Evolutionary conservation across 1,140 invertebrate genomes (phyloP), one percentile per base, ranked within the genome.

Genomic region (Cherax quadricarinatus): DNA sequence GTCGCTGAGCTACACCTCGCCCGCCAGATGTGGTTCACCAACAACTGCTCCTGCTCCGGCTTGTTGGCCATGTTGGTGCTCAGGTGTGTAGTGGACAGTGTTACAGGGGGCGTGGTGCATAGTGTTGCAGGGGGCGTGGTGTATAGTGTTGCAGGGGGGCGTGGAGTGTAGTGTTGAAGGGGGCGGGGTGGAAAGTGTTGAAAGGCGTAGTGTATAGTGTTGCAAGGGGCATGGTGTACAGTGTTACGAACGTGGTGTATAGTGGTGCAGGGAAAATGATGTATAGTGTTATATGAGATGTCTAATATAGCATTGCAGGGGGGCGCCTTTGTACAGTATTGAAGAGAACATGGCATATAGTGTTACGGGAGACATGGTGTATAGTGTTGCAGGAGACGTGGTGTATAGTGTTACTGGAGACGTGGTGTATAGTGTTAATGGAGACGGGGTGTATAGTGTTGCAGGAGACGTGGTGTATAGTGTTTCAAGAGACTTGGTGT

Each of bases 11-110:
- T 49, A 41, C 30, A 41, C 30, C 30, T 41, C 41, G 30, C 16
- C 82, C 57, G 57, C 41, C 83, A 75, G 66, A 87, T 87, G 86
- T 87, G 70, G 86, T 53, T 87, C 86, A 78, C 86, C 86, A 87
- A 87, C 86, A 78, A 53, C 21, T 87, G 86, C 48, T 87, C 86
- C 70, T 87, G 86, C 53, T 87, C 86, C 62, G 73, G 73, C 66
- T 53, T 87, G 48, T 51, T 87, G 75, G 49, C 86, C 70, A 87
- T 87, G 86, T 73, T 87, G 86, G 86, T 87, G 70, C 70, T 87
- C 70, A 87, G 86, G 86, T 87, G 66, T 70, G 66, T 70, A 21
- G 14, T 5, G 66, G 0, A 70, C 66, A 16, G 66, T 70, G 66
- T 70, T 18, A 0, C 66, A 70, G 66, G 66, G 66, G 66, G 66